Evolutionary conservation across 2,113 vertebrate species (phyloP).

Genomic region (Gambusia affinis): DNA sequence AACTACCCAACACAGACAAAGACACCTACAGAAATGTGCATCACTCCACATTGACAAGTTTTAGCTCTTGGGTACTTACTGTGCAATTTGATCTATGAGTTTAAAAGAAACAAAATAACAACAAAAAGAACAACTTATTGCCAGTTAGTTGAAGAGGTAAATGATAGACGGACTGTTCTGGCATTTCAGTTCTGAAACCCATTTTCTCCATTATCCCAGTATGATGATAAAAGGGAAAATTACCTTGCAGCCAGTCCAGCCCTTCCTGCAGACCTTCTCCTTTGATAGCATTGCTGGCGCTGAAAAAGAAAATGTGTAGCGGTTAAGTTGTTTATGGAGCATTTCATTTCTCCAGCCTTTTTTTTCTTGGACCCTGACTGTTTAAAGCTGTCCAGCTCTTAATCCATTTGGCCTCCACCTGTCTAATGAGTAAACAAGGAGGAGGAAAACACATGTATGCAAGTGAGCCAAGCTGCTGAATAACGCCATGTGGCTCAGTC

Average conservation of each 20-base stretch:
- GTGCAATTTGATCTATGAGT: slow-evolving; percentile 89
- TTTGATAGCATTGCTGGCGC: slow-evolving; percentile 94
- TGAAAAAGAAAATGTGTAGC: slow-evolving; percentile 65
- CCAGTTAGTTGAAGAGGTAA: background rate
- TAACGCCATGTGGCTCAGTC: slow-evolving; percentile 1
- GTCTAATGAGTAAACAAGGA: slow-evolving; percentile 60
- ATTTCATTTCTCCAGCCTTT: slow-evolving; percentile 52
- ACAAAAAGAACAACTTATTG: background rate
- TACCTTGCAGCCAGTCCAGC: slow-evolving; percentile 98
- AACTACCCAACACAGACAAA: slow-evolving; percentile 16
- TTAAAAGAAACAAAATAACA: slow-evolving; percentile 49
- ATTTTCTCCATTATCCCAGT: background rate
- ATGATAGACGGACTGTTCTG: background rate
- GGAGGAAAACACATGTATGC: slow-evolving; percentile 14
- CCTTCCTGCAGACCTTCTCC: slow-evolving; percentile 97
- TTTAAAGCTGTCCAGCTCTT: slow-evolving; percentile 51
- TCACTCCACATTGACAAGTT: slow-evolving; percentile 17
- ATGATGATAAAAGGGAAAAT: background rate
- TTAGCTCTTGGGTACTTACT: slow-evolving; percentile 82
- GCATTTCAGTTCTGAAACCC: background rate
- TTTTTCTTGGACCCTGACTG: slow-evolving; percentile 28
- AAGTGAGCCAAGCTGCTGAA: background rate
- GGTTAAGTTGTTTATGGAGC: slow-evolving; percentile 40
- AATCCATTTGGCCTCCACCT: slow-evolving; percentile 63
- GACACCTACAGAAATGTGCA: slow-evolving; percentile 3